These are phyloP conservation scores for Stramonita haemastoma DNA, from an alignment of 2,888 invertebrate genomes.

Conservation along the genomic window DNA sequence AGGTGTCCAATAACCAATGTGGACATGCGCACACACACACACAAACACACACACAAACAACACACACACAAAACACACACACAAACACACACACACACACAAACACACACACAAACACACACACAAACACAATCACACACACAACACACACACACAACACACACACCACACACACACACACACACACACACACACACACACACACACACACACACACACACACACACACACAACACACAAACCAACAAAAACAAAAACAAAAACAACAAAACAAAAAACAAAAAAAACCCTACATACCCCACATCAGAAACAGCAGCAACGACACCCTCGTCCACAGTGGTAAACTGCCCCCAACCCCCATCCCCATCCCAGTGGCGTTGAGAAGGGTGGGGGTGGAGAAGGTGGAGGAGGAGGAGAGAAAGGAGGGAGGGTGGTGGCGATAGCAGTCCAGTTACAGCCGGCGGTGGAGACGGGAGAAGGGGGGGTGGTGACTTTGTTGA, in stretches of 20 bases:
- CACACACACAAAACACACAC: not conserved
- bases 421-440: slow-evolving; percentile 13
- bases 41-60: no score
- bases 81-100: no score
- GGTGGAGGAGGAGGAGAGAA: slow-evolving; percentile 11
- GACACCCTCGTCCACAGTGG: slow-evolving; percentile 4
- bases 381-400: not conserved
- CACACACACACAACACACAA: not conserved
- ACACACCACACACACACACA: not conserved
- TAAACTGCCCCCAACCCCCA: no score
- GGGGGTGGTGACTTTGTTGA: slow-evolving; percentile 44
- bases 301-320: not conserved
- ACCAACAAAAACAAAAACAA: not conserved
- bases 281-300: not conserved
- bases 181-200: slow-evolving; percentile 31
- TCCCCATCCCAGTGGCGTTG: not conserved
- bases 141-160: not conserved
- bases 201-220: slow-evolving; percentile 22
- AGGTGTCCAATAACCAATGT: no score
- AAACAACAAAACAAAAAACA: not conserved
- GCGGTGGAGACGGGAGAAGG: slow-evolving; percentile 34
- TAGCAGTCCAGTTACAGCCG: slow-evolving; percentile 51
- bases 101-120: not conserved
- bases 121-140: not conserved
- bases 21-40: no score